These are phyloP conservation scores for Mormyrus hasselquistii DNA, from an alignment of 2,797 vertebrate species.

Conservation along the genomic window DNA sequence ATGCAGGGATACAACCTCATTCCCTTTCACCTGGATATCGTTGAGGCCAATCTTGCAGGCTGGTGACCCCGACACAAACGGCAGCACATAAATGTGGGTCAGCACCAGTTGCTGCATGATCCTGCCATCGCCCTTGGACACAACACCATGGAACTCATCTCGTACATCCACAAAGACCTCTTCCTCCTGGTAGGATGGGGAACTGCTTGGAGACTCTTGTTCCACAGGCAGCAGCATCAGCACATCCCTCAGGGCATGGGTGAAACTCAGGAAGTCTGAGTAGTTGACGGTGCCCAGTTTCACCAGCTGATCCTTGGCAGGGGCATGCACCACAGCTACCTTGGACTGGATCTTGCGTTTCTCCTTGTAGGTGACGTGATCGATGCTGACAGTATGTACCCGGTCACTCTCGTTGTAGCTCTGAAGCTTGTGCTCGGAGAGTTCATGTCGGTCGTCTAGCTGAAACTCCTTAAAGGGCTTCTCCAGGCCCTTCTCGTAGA, in stretches of 20 bases:
- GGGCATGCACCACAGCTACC: conserved; percentile 64
- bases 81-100: conserved; percentile 70
- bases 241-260: conserved; percentile 61
- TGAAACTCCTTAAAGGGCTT: conserved; percentile 78
- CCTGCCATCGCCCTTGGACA: conserved; percentile 63
- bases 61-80: conserved; percentile 71
- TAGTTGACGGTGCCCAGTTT: conserved; percentile 77
- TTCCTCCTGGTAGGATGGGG: conserved; percentile 71
- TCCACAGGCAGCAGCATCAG: conserved; percentile 62
- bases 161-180: conserved; percentile 74
- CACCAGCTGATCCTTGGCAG: conserved; percentile 71
- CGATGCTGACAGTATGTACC: conserved; percentile 76
- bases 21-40: conserved; percentile 76
- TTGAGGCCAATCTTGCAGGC: conserved; percentile 76
- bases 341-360: conserved; percentile 80
- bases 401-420: conserved; percentile 75
- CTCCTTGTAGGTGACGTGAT: conserved; percentile 73
- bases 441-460: conserved; percentile 69
- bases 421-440: conserved; percentile 77
- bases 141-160: conserved; percentile 71
- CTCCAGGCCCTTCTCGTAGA: conserved; percentile 78
- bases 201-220: conserved; percentile 60
- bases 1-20: conserved; percentile 76
- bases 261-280: conserved; percentile 74
- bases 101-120: conserved; percentile 68